Base-by-base conservation (phyloP, 2,797 vertebrate species). In the Notoglanidium macrostoma region DNA sequence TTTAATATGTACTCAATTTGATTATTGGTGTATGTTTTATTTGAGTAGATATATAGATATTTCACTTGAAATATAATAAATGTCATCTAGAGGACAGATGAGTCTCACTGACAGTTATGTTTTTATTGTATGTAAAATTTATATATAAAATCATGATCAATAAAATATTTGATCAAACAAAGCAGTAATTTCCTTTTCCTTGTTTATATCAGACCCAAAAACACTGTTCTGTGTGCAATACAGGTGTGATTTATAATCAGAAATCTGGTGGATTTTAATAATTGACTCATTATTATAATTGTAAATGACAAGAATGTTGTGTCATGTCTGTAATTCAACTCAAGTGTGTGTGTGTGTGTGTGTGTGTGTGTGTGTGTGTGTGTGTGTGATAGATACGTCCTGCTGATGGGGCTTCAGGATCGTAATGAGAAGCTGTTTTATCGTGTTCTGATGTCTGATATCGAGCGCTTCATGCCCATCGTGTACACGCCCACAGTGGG, bases 351-450 rank as follows among this genome's bases (percentile, higher is more conserved):
- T 74, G 35, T 73, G 72, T 76, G 49, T 77, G 74, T 74, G 67
- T 73, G 70, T 74, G 17, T 32, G 54, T 35, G 29, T 79, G n/a
- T 78, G 77, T 79, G 77, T 59, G 77, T 79, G 73, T 76, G 73
- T 76, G 73, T 76, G 73, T 76, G 46, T 54, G 14, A 40, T 35
- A 99, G 98, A 93, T 99, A 99, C 44, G 96, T 99, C 92, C 97
- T 98, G 57, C 94, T 99, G 93, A 99, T 98, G 97, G 96, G 96
- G 87, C 97, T 99, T 92, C 98, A 99, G 94, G 98, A 99, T 92
- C 95, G 94, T 90, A 99, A 97, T 26, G 98, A 99, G 94, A 99
- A 99, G 92, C 96, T 99, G 29, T 99, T 99, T 94, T 99, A 99
- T 84, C 95, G 96, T 88, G 94, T 98, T 78, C 93, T 99, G 51